Evolutionary conservation across 2,113 vertebrate species (phyloP).

Genomic region (Vicugna pacos): DNA sequence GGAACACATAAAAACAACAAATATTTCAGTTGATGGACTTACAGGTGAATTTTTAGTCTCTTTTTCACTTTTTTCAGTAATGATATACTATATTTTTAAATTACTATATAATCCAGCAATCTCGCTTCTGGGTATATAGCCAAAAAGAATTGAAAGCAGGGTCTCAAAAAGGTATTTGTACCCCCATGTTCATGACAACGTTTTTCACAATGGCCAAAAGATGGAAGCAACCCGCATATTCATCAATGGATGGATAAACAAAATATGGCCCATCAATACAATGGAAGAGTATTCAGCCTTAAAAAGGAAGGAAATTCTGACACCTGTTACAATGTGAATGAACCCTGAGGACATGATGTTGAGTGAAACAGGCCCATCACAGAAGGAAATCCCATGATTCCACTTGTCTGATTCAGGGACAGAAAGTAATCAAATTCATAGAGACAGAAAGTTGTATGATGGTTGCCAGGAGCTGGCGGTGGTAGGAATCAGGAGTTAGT

Average conservation of each 20-base stretch:
- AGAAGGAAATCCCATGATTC: background rate
- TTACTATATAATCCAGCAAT: too few relatives aligned
- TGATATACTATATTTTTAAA: background rate
- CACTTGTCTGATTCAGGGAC: fast-evolving
- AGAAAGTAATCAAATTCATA: background rate
- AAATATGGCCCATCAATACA: background rate
- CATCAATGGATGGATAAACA: fast-evolving
- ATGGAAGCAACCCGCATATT: background rate
- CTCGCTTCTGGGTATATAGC: background rate
- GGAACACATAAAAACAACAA: background rate
- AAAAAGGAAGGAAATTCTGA: background rate
- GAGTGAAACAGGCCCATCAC: background rate
- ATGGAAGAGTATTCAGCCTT: background rate
- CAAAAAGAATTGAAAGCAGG: background rate
- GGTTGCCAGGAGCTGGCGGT: background rate
- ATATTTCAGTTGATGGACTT: background rate
- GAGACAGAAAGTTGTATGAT: background rate
- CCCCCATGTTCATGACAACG: fast-evolving
- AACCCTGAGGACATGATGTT: background rate
- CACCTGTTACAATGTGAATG: too few relatives aligned
- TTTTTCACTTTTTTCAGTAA: background rate
- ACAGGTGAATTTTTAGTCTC: background rate
- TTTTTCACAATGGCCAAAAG: background rate
- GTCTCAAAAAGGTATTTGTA: background rate
- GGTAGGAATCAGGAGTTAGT: background rate